phyloP scores from a whole-genome alignment of 2,888 invertebrate species.

The Busseola fusca region DNA sequence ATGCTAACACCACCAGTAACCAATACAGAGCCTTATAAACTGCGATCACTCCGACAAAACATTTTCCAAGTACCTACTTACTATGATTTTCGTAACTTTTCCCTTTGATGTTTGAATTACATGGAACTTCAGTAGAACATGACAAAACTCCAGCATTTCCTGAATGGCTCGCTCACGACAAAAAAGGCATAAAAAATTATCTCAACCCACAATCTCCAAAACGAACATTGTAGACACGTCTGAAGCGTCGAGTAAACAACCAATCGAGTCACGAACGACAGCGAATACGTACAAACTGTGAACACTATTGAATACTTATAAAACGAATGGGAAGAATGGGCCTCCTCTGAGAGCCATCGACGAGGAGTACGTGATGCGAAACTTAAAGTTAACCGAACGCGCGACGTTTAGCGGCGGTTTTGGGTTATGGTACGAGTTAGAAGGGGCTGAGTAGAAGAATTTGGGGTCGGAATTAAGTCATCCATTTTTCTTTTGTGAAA shows the following conservation, averaged over 20 bases:
- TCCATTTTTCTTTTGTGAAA: constrained; percentile 16
- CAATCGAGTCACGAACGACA: constrained; percentile 57
- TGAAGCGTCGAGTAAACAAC: constrained; percentile 57
- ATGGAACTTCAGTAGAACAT: neutral
- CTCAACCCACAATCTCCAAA: constrained; percentile 30
- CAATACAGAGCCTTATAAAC: neutral
- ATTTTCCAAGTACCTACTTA: neutral
- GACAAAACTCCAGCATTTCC: neutral
- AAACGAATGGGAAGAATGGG: constrained; percentile 75
- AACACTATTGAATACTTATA: constrained; percentile 79
- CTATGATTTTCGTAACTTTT: neutral
- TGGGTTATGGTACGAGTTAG: constrained; percentile 55
- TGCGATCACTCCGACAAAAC: neutral
- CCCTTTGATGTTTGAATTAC: neutral
- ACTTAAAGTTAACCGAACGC: constrained; percentile 71
- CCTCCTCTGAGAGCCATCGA: constrained; percentile 76
- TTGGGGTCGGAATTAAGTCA: constrained; percentile 15
- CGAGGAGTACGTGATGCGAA: constrained; percentile 76
- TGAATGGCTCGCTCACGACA: neutral
- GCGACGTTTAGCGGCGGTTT: constrained; percentile 69
- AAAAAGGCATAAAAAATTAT: constrained; percentile 25
- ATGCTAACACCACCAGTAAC: no score
- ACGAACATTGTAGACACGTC: constrained; percentile 38
- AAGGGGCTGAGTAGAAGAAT: constrained; percentile 29
- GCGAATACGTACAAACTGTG: constrained; percentile 71